A percentile compares a stretch with the other conserved stretches of the same genome.
These are phyloP conservation scores for Antrozous pallidus DNA, from an alignment of 2,797 vertebrate genomes.

Conservation along the genomic window DNA sequence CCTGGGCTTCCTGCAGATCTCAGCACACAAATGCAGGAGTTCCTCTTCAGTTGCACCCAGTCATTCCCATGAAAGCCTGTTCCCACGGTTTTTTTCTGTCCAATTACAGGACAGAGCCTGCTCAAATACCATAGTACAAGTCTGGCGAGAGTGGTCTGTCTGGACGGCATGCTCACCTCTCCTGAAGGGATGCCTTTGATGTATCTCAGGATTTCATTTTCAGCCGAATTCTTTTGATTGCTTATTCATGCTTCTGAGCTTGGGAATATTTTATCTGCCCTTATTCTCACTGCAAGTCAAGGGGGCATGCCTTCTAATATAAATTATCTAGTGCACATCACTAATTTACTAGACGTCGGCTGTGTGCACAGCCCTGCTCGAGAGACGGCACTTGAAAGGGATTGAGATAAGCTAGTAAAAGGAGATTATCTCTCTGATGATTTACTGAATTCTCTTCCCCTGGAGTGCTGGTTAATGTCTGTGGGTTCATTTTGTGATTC, in stretches of 20 bases:
- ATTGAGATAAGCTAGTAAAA: conserved; percentile 44
- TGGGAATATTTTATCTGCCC: conserved; percentile 56
- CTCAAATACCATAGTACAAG: conserved; percentile 52
- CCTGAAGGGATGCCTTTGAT: conserved; percentile 80
- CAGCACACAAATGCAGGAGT: conserved; percentile 31
- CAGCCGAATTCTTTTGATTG: conserved; percentile 76
- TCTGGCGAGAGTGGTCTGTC: conserved; percentile 73
- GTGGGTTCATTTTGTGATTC: not conserved
- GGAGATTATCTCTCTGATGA: conserved; percentile 17
- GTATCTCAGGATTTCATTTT: conserved; percentile 75
- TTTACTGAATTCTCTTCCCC: not conserved
- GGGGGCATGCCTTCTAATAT: conserved; percentile 35
- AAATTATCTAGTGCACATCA: conserved; percentile 52
- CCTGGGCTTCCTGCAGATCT: not conserved
- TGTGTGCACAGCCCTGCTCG: not conserved
- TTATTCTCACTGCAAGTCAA: conserved; percentile 28
- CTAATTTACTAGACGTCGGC: conserved; percentile 25
- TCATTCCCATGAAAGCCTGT: conserved; percentile 60
- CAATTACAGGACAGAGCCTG: conserved; percentile 46
- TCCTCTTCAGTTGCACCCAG: conserved; percentile 51
- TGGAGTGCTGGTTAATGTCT: not conserved
- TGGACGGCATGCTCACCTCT: conserved; percentile 68
- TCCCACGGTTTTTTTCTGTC: conserved; percentile 74
- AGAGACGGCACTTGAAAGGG: conserved; percentile 58
- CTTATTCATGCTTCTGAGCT: conserved; percentile 60